phyloP scores from a whole-genome alignment of 2,113 vertebrate species.

The Lucifuga dentata region DNA sequence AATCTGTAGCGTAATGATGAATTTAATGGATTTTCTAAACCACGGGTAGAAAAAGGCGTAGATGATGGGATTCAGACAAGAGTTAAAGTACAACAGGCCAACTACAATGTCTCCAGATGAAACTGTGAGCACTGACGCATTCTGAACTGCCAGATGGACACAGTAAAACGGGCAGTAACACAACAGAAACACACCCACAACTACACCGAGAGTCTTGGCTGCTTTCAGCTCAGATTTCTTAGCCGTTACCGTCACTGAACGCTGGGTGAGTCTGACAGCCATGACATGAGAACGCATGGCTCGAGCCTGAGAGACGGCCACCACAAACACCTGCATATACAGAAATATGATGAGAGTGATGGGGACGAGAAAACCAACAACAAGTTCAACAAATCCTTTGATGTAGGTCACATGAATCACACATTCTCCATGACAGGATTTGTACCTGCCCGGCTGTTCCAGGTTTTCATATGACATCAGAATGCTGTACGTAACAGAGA shows the following conservation, averaged over 20 bases:
- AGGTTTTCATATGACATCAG: too few relatives aligned
- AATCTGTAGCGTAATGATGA: slow-evolving; percentile 50
- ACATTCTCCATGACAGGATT: slow-evolving; percentile 22
- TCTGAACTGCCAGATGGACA: background rate
- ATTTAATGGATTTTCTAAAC: slow-evolving; percentile 39
- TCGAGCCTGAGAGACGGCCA: slow-evolving; percentile 33
- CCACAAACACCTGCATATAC: slow-evolving; percentile 36
- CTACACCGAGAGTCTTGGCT: too few relatives aligned
- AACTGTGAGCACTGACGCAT: background rate
- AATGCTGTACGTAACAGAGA: too few relatives aligned
- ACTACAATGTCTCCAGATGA: too few relatives aligned
- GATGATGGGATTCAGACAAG: too few relatives aligned
- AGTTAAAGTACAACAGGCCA: too few relatives aligned
- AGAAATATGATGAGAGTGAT: slow-evolving; percentile 28
- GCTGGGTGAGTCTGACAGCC: background rate
- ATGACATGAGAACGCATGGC: slow-evolving; percentile 45
- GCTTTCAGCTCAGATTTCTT: too few relatives aligned
- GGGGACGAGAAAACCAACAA: slow-evolving; percentile 46
- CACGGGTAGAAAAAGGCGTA: slow-evolving; percentile 53
- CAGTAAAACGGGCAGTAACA: slow-evolving; percentile 6
- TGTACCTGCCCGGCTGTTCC: background rate
- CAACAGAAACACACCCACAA: slow-evolving; percentile 16
- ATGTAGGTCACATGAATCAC: slow-evolving; percentile 10
- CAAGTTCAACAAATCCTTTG: slow-evolving; percentile 18
- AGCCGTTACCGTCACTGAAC: background rate